Conservation (phyloP, 2,797 vertebrate genomes). For the Artibeus jamaicensis region DNA sequence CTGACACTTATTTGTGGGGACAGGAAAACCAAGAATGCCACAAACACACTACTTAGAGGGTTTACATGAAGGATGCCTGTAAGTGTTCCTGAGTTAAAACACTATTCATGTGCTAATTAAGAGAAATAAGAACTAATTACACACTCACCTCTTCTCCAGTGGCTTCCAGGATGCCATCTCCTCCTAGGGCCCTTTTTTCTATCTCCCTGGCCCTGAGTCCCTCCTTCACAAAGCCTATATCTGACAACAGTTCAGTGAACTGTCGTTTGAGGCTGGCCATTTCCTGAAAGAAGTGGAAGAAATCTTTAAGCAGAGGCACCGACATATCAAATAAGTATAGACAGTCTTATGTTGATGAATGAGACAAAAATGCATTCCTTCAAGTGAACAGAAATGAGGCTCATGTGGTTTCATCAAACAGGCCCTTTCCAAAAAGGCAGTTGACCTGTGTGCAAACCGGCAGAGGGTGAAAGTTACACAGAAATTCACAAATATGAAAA, state of each 20-base stretch:
- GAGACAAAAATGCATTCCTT: background rate
- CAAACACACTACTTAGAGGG: background rate
- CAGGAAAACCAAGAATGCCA: background rate
- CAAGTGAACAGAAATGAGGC: background rate
- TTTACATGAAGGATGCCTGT: background rate
- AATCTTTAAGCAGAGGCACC: background rate
- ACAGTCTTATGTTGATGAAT: background rate
- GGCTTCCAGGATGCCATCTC: slow-evolving; percentile 92
- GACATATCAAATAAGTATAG: background rate
- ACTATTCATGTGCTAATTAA: background rate
- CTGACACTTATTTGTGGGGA: background rate
- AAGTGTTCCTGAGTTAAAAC: background rate
- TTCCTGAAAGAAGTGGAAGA: slow-evolving; percentile 84
- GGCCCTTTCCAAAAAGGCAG: background rate
- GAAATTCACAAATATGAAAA: slow-evolving; percentile 1
- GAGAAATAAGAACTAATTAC: background rate
- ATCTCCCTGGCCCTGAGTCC: slow-evolving; percentile 93
- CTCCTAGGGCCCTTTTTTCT: slow-evolving; percentile 90
- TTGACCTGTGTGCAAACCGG: background rate
- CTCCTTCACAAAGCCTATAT: slow-evolving; percentile 97
- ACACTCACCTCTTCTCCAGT: slow-evolving; percentile 92
- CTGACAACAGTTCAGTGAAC: slow-evolving; percentile 96
- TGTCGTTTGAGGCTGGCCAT: slow-evolving; percentile 97
- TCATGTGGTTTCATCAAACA: background rate
- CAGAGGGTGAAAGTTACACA: background rate